Conservation (phyloP, 2,888 invertebrate genomes). For the Dicyrtomina minuta region DNA sequence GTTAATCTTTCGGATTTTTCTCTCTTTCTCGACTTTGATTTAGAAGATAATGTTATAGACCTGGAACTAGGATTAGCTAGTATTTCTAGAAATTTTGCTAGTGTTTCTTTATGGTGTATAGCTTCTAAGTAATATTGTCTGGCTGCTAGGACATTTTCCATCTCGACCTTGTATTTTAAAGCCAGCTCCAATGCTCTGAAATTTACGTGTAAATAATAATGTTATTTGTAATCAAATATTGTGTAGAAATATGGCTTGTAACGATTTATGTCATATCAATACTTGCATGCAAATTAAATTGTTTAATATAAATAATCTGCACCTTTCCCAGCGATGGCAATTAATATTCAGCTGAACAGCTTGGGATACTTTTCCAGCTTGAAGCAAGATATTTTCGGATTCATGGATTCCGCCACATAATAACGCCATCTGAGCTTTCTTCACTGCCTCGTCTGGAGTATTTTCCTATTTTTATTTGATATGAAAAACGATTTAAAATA, state of each 20-base stretch:
- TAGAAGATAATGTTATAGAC: constrained; percentile 13
- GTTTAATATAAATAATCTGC: constrained; percentile 29
- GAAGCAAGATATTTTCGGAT: constrained; percentile 71
- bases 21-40: constrained; percentile 20
- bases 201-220: not conserved
- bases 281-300: not conserved
- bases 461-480: constrained; percentile 57
- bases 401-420: constrained; percentile 69
- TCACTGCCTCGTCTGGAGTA: constrained; percentile 61
- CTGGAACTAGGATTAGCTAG: constrained; percentile 2
- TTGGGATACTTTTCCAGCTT: constrained; percentile 67
- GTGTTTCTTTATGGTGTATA: constrained; percentile 32
- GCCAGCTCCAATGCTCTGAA: constrained; percentile 72
- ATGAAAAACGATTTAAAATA: not conserved
- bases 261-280: not conserved
- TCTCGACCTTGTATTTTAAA: constrained; percentile 69
- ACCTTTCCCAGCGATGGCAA: constrained; percentile 75
- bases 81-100: constrained; percentile 31
- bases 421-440: constrained; percentile 68
- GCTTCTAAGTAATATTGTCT: constrained; percentile 33
- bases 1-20: constrained; percentile 62
- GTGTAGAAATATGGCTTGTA: not conserved
- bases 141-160: constrained; percentile 64
- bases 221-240: too few relatives aligned
- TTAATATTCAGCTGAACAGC: constrained; percentile 72